phyloP scores from a whole-genome alignment of 2,113 vertebrate species.

The Prochilodus magdalenae region DNA sequence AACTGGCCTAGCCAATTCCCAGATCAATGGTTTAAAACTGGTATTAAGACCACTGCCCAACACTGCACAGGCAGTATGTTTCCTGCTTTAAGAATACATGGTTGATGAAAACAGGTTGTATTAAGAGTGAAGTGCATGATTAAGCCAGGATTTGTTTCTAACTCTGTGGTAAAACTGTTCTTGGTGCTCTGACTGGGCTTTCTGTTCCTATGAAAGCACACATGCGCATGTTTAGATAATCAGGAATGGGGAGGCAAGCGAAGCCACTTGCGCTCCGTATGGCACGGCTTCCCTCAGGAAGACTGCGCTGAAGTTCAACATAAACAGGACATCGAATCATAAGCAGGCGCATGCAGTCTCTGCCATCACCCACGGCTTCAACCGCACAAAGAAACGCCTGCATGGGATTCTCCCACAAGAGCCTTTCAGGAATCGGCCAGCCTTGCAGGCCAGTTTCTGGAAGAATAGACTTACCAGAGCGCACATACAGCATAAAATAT shows the following conservation, averaged over 20 bases:
- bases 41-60: background rate
- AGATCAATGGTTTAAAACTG: background rate
- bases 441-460: constrained; percentile 8
- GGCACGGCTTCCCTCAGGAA: constrained; percentile 53
- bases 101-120: background rate
- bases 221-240: constrained; percentile 21
- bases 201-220: background rate
- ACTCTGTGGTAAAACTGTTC: background rate
- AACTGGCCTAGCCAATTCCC: too few relatives aligned
- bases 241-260: constrained; percentile 6
- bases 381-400: constrained; percentile 7
- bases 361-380: constrained; percentile 25
- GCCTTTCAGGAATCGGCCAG: constrained; percentile 23
- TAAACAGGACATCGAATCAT: constrained; percentile 54
- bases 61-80: background rate
- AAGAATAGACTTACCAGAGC: background rate
- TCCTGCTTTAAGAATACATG: background rate
- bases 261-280: constrained; percentile 6
- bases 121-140: background rate
- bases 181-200: background rate
- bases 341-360: constrained; percentile 31
- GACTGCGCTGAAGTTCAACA: constrained; percentile 42
- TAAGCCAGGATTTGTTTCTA: background rate
- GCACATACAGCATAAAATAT: background rate
- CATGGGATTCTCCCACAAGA: background rate